Conservation (phyloP, 2,113 vertebrate species). For the Clarias macrocephalus region DNA sequence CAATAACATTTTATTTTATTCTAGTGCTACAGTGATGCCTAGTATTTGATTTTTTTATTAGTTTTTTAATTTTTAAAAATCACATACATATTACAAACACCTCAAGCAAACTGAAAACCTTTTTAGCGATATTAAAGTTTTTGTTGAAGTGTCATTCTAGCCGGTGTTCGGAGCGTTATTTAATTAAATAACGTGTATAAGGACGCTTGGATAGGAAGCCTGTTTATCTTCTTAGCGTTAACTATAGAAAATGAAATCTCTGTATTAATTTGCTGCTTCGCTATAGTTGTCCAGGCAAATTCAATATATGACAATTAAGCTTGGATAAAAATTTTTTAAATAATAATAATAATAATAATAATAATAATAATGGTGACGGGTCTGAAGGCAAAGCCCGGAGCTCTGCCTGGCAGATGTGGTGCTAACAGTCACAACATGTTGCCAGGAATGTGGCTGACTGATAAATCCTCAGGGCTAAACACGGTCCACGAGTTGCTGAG, state of each 20-base stretch:
- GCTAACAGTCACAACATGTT: conserved; percentile 47
- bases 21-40: neutral
- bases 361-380: neutral
- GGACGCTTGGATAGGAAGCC: neutral
- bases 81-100: conserved; percentile 5
- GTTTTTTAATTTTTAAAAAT: neutral
- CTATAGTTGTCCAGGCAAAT: neutral
- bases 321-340: neutral
- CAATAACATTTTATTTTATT: neutral
- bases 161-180: neutral
- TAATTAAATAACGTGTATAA: neutral
- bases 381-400: conserved; percentile 33
- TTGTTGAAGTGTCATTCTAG: neutral
- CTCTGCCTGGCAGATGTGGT: conserved; percentile 42
- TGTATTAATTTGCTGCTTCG: conserved; percentile 12
- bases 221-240: neutral
- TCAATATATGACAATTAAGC: neutral
- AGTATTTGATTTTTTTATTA: neutral
- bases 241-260: conserved; percentile 1
- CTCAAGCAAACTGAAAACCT: neutral
- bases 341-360: neutral
- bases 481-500: conserved; percentile 47
- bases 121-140: neutral
- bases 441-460: conserved; percentile 46
- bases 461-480: conserved; percentile 45